These are phyloP conservation scores for Malacosoma neustria DNA, from an alignment of 2,888 invertebrate genomes.

Conservation along the genomic window DNA sequence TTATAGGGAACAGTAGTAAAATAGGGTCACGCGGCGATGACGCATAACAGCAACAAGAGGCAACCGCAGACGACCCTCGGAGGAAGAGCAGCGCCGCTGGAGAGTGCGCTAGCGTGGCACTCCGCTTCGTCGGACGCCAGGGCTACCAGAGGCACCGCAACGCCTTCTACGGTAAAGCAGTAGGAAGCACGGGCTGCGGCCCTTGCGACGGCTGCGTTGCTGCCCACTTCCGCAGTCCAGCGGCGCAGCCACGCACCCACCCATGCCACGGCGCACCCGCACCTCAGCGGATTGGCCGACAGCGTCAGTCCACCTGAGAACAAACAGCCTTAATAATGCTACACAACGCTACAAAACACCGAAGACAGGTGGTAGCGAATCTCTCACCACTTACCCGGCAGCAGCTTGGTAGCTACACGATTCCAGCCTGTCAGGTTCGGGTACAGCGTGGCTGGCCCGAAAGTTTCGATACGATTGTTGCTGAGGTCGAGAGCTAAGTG, in stretches of 20 bases:
- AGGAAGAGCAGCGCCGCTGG: constrained; percentile 26
- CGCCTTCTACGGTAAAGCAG: constrained; percentile 34
- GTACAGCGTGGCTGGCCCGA: constrained; percentile 85
- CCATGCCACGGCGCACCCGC: constrained; percentile 90
- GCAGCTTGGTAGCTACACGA: constrained; percentile 85
- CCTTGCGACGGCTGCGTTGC: constrained; percentile 56
- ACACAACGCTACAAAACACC: too few relatives aligned
- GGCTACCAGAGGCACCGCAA: constrained; percentile 72
- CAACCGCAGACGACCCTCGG: too few relatives aligned
- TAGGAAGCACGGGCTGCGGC: constrained; percentile 24
- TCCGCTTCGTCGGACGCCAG: constrained; percentile 81
- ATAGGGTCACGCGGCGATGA: constrained; percentile 10
- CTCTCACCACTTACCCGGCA: constrained; percentile 74
- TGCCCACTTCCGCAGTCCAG: constrained; percentile 89
- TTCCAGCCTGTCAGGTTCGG: constrained; percentile 87
- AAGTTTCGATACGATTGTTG: constrained; percentile 80
- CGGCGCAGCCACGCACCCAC: constrained; percentile 89
- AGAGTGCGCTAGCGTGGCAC: constrained; percentile 85
- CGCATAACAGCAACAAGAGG: too few relatives aligned
- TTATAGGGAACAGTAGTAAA: too few relatives aligned
- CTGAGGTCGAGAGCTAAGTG: constrained; percentile 85
- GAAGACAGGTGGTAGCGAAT: too few relatives aligned
- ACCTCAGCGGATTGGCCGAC: constrained; percentile 85
- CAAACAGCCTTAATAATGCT: background rate
- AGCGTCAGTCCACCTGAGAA: constrained; percentile 83